Conservation (phyloP, 2,113 vertebrate species). For the Hippocampus guttulatus region DNA sequence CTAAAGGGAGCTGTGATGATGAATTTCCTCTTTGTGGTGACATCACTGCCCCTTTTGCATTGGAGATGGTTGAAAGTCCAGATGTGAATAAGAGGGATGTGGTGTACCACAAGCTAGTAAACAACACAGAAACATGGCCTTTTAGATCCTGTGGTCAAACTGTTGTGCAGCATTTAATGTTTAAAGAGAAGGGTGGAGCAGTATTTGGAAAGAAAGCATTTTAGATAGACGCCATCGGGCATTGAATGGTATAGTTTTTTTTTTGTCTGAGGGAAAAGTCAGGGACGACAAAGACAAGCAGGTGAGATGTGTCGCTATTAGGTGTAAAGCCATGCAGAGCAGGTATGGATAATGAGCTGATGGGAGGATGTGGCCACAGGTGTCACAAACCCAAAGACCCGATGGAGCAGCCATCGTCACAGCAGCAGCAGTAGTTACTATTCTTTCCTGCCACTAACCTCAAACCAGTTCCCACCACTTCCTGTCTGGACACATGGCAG, state of each 20-base stretch:
- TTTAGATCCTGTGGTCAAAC: slow-evolving; percentile 60
- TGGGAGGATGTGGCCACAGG: slow-evolving; percentile 57
- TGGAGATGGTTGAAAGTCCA: slow-evolving; percentile 40
- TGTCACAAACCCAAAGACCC: slow-evolving; percentile 67
- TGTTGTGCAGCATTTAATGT: slow-evolving; percentile 69
- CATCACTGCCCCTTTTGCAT: slow-evolving; percentile 37
- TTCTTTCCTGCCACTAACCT: slow-evolving; percentile 74
- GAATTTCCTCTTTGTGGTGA: slow-evolving; percentile 25
- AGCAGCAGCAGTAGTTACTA: slow-evolving; percentile 72
- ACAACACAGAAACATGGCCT: slow-evolving; percentile 61
- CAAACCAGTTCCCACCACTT: slow-evolving; percentile 70
- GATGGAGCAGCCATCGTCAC: slow-evolving; percentile 63
- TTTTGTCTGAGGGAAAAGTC: slow-evolving; percentile 35
- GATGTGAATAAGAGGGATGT: slow-evolving; percentile 55
- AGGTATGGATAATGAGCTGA: slow-evolving; percentile 31
- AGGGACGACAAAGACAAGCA: background rate
- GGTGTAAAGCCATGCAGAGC: slow-evolving; percentile 12
- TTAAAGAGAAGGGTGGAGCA: slow-evolving; percentile 75
- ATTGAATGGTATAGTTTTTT: slow-evolving; percentile 51
- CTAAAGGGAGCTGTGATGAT: slow-evolving; percentile 26
- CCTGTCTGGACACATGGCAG: slow-evolving; percentile 59
- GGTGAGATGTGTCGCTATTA: background rate
- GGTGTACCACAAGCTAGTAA: slow-evolving; percentile 56
- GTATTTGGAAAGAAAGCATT: slow-evolving; percentile 71
- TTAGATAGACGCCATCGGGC: slow-evolving; percentile 70